These are phyloP conservation scores for Apeltes quadracus DNA, from an alignment of 2,113 vertebrate genomes.

Conservation along the genomic window DNA sequence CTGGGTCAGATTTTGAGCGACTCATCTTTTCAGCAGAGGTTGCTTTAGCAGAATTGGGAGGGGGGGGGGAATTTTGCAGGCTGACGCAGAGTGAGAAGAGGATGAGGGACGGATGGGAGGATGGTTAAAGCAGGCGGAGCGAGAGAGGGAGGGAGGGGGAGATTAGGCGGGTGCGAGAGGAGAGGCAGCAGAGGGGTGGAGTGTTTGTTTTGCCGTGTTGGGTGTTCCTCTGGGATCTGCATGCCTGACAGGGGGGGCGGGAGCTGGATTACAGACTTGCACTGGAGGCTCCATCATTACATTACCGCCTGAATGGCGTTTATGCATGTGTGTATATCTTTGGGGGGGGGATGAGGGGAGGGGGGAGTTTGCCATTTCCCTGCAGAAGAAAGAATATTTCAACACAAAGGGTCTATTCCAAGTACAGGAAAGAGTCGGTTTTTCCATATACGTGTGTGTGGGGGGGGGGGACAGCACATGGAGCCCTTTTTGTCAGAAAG, in stretches of 20 bases:
- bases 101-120: slow-evolving; percentile 15
- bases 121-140: slow-evolving; percentile 17
- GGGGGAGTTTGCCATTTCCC: slow-evolving; percentile 32
- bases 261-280: slow-evolving; percentile 51
- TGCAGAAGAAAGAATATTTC: slow-evolving; percentile 62
- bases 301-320: slow-evolving; percentile 40
- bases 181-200: slow-evolving; percentile 9
- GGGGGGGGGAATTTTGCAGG: not conserved
- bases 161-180: slow-evolving; percentile 13
- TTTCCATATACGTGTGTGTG: not conserved
- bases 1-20: slow-evolving; percentile 69
- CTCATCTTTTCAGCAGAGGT: slow-evolving; percentile 62
- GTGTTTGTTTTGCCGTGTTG: slow-evolving; percentile 69
- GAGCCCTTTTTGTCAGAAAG: slow-evolving; percentile 46
- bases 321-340: not conserved
- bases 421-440: slow-evolving; percentile 41
- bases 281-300: slow-evolving; percentile 62
- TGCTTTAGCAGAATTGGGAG: slow-evolving; percentile 2
- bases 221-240: slow-evolving; percentile 62
- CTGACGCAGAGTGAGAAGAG: not conserved
- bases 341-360: too few species aligned
- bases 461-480: slow-evolving; percentile 38
- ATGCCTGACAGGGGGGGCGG: slow-evolving; percentile 13
- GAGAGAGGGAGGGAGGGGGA: not conserved
- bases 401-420: slow-evolving; percentile 73